phyloP scores from a whole-genome alignment of 1,140 invertebrate genomes.

The Drosophila bocqueti region DNA sequence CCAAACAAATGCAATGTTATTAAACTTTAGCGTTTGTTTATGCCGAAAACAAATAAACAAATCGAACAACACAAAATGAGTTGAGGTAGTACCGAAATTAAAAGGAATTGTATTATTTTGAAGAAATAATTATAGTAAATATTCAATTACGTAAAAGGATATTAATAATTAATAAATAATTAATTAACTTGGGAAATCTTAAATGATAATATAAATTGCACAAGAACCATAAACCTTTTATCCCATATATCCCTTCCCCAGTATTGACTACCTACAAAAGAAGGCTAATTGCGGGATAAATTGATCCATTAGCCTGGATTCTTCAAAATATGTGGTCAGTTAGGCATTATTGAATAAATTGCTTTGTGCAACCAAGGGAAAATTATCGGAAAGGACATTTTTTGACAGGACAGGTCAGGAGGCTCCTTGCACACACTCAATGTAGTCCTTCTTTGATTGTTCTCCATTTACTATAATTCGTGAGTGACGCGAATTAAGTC shows the following conservation, averaged over 20 bases:
- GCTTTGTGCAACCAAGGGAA: not conserved
- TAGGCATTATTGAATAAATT: slow-evolving; percentile 9
- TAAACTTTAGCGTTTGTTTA: slow-evolving; percentile 22
- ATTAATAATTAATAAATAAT: not conserved
- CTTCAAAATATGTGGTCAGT: not conserved
- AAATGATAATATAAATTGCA: not conserved
- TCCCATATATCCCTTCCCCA: not conserved
- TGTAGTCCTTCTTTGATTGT: not conserved
- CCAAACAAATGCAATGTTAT: slow-evolving; percentile 1
- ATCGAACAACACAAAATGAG: not conserved
- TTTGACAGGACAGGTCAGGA: not conserved
- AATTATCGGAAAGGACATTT: slow-evolving; percentile 11
- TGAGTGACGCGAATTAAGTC: slow-evolving; percentile 42
- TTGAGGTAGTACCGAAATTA: slow-evolving; percentile 15
- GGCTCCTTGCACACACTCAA: slow-evolving; percentile 15
- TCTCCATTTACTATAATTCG: not conserved
- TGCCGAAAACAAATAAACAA: slow-evolving; percentile 13
- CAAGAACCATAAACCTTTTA: not conserved
- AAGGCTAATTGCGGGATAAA: not conserved
- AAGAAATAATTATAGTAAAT: not conserved
- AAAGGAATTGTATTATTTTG: not conserved
- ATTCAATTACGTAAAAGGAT: not conserved
- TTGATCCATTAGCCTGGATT: slow-evolving; percentile 3
- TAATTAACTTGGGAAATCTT: not conserved
- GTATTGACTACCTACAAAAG: not conserved